Evolutionary conservation across 2,113 vertebrate species (phyloP).

Genomic region (Muntiacus reevesi): DNA sequence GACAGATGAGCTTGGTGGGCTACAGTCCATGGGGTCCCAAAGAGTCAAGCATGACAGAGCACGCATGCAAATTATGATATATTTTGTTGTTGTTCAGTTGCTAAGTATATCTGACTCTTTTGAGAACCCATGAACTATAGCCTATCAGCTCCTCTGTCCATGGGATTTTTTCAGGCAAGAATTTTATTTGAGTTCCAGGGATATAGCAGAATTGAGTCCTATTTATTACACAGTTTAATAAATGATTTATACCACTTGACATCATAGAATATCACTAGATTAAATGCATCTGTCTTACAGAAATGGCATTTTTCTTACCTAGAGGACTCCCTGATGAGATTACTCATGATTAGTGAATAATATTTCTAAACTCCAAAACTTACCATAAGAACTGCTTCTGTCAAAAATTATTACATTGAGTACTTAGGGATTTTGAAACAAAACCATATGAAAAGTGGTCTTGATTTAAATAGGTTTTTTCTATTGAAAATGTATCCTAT

Average conservation of each 20-base stretch:
- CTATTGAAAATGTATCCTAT: neutral
- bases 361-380: slow-evolving; percentile 2
- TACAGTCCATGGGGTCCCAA: neutral
- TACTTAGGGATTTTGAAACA: slow-evolving; percentile 51
- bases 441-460: slow-evolving; percentile 41
- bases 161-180: neutral
- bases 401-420: slow-evolving; percentile 51
- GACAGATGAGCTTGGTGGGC: neutral
- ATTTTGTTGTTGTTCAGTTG: neutral
- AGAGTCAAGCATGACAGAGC: neutral
- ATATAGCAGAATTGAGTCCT: neutral
- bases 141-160: neutral
- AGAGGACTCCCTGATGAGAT: neutral
- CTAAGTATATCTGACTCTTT: neutral
- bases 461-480: neutral
- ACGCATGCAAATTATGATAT: neutral
- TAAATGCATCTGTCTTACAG: slow-evolving; percentile 10
- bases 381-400: slow-evolving; percentile 26
- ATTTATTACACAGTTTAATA: slow-evolving; percentile 32
- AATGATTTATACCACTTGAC: slow-evolving; percentile 10
- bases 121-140: neutral
- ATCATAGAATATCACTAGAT: slow-evolving; percentile 5
- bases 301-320: slow-evolving; percentile 8
- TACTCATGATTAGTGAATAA: neutral
- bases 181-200: neutral